A percentile compares a stretch with the other conserved stretches of the same genome.
Evolutionary conservation across 2,888 invertebrate species (phyloP).

Genomic region (Nebria brevicollis): DNA sequence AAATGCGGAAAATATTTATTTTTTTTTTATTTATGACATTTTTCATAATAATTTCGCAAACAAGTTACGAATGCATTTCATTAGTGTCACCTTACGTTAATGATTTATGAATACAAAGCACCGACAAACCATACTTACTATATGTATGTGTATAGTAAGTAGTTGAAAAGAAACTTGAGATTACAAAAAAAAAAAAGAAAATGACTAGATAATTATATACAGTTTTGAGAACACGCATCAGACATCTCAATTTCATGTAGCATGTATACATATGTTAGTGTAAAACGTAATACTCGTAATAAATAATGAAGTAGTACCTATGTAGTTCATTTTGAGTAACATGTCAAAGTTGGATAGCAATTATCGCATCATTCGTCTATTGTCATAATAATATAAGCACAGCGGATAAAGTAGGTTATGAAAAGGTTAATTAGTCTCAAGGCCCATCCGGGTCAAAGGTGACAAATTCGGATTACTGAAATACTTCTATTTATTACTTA

Average conservation of each 20-base stretch:
- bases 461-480: constrained; percentile 38
- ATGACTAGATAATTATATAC: background rate
- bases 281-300: background rate
- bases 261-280: background rate
- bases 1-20: background rate
- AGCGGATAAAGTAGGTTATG: constrained; percentile 29
- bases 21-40: background rate
- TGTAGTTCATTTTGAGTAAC: background rate
- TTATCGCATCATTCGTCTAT: background rate
- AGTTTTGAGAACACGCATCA: background rate
- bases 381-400: background rate
- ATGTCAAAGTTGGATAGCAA: constrained; percentile 1
- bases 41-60: background rate
- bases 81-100: constrained; percentile 1
- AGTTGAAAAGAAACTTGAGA: background rate
- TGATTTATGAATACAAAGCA: background rate
- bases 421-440: constrained; percentile 41
- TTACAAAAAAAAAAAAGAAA: background rate
- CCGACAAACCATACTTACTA: background rate
- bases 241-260: background rate
- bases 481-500: constrained; percentile 14
- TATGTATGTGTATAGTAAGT: too few relatives aligned
- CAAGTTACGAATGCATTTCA: background rate
- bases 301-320: background rate
- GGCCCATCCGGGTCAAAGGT: constrained; percentile 41